A percentile compares a stretch with the other conserved stretches of the same genome.
phyloP scores from a whole-genome alignment of 2,113 vertebrate genomes.

The Stigmatopora nigra region DNA sequence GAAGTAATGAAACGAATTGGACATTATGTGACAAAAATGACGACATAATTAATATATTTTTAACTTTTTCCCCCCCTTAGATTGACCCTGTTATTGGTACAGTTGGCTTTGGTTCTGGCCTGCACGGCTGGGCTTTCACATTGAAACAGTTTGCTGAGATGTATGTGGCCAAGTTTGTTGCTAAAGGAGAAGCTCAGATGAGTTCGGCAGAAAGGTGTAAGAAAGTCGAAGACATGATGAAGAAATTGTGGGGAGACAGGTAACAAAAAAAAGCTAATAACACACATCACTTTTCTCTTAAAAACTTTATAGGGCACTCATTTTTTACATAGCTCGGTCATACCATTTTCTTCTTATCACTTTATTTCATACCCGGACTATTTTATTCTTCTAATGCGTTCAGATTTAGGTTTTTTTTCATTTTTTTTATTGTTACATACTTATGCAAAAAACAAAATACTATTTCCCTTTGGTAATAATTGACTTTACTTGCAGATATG shows the following conservation, averaged over 20 bases:
- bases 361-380: too few species aligned
- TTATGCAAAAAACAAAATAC: too few species aligned
- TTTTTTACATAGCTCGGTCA: too few species aligned
- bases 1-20: too few species aligned
- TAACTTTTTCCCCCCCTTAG: constrained; percentile 47
- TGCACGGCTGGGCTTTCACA: constrained; percentile 97
- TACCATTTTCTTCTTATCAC: too few species aligned
- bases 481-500: constrained; percentile 70
- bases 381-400: too few species aligned
- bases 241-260: constrained; percentile 95
- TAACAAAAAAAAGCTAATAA: constrained; percentile 37
- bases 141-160: constrained; percentile 98
- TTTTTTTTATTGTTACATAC: too few species aligned
- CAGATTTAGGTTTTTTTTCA: too few species aligned
- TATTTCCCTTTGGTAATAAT: not conserved
- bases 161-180: constrained; percentile 90
- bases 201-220: constrained; percentile 76
- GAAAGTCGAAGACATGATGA: constrained; percentile 99
- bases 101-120: constrained; percentile 88
- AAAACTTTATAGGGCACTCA: not conserved
- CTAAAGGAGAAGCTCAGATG: constrained; percentile 81
- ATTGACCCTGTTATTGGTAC: constrained; percentile 87
- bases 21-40: too few species aligned
- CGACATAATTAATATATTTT: not conserved
- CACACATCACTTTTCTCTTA: not conserved